These are phyloP conservation scores for Ferdinandea cuprea DNA, from an alignment of 2,888 invertebrate species.

Conservation along the genomic window DNA sequence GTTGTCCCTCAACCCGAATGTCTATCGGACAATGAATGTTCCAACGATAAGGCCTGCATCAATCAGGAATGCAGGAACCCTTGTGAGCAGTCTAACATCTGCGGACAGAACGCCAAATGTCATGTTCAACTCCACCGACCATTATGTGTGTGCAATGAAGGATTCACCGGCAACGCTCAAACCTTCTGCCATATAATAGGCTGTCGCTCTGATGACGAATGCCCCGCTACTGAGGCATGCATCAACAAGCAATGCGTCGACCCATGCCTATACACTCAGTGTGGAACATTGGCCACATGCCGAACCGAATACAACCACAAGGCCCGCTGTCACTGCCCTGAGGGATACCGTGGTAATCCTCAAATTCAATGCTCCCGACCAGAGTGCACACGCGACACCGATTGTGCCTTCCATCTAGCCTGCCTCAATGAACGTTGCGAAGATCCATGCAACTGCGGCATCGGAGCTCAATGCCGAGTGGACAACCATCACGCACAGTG, in stretches of 20 bases:
- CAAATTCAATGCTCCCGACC: conserved; percentile 90
- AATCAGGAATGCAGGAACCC: conserved; percentile 90
- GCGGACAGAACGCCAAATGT: conserved; percentile 91
- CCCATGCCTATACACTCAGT: conserved; percentile 91
- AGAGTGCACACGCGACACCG: conserved; percentile 89
- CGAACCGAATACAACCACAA: conserved; percentile 89
- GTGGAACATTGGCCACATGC: conserved; percentile 91
- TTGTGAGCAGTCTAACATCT: conserved; percentile 87
- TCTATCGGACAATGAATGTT: conserved; percentile 89
- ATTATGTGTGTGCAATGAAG: conserved; percentile 90
- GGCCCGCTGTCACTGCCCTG: conserved; percentile 90
- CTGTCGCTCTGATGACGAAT: conserved; percentile 93
- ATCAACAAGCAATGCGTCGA: conserved; percentile 91
- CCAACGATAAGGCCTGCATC: conserved; percentile 92
- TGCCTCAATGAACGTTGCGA: conserved; percentile 91
- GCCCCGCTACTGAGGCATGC: conserved; percentile 91
- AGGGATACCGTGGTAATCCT: conserved; percentile 91
- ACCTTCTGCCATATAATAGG: conserved; percentile 91
- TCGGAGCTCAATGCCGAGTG: conserved; percentile 89
- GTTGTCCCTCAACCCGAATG: conserved; percentile 89
- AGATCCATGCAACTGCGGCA: conserved; percentile 93
- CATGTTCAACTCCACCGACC: conserved; percentile 91
- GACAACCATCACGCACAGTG: conserved; percentile 90
- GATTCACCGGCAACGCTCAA: conserved; percentile 93
- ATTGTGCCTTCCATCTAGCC: conserved; percentile 91